Percentiles rank a stretch among this genome's conserved stretches.
phyloP scores from a whole-genome alignment of 2,797 vertebrate genomes.

The Catostomus latipinnis region DNA sequence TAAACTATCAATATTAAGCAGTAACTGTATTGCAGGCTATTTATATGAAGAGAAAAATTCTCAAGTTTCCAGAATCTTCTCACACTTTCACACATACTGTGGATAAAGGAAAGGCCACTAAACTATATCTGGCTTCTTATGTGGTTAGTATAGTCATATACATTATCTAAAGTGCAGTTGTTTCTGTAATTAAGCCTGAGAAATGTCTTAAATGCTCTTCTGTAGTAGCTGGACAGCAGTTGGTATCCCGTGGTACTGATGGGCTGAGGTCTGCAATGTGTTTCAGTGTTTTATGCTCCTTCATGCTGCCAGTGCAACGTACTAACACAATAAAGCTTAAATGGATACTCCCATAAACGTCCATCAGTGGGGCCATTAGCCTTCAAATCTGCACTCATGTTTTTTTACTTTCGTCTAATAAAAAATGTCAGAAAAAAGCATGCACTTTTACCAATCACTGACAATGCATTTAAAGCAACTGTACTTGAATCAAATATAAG shows the following conservation, averaged over 20 bases:
- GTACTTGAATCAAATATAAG: neutral
- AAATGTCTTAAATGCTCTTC: neutral
- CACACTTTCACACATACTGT: no score
- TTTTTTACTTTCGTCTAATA: conserved; percentile 20
- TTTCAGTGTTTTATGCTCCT: conserved; percentile 26
- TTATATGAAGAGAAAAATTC: no score
- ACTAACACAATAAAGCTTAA: conserved; percentile 29
- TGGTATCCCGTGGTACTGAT: conserved; percentile 12
- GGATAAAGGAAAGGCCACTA: no score
- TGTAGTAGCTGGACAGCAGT: neutral
- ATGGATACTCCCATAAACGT: conserved; percentile 41
- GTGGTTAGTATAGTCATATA: neutral
- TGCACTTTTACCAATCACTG: conserved; percentile 4
- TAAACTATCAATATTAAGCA: no score
- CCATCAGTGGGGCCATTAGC: conserved; percentile 28
- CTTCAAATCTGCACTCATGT: neutral
- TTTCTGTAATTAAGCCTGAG: neutral
- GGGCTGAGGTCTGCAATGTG: conserved; percentile 17
- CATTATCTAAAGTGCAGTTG: neutral
- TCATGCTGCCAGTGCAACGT: conserved; percentile 15
- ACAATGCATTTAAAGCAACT: conserved; percentile 8
- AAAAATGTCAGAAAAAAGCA: neutral
- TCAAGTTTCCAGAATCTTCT: no score
- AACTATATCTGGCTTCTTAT: no score
- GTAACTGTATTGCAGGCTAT: no score